A percentile compares a stretch with the other conserved stretches of the same genome.
phyloP scores from a whole-genome alignment of 1,140 invertebrate genomes.

The Anadara kagoshimensis region DNA sequence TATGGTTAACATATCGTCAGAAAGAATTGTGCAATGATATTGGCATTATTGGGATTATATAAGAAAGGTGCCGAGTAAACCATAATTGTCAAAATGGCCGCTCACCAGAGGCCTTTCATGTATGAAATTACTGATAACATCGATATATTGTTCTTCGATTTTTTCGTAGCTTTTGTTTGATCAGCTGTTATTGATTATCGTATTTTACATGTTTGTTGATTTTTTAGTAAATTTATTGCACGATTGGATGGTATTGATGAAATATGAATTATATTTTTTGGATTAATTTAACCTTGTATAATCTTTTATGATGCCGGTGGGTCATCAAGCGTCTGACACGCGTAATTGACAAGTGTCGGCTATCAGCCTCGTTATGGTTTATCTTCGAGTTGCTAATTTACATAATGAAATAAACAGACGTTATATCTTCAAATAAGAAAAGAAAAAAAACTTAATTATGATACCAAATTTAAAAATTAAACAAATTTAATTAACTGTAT shows the following conservation, averaged over 20 bases:
- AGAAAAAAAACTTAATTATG: no score
- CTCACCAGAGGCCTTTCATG: no score
- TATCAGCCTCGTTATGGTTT: constrained; percentile 20
- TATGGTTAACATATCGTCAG: no score
- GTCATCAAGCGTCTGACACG: constrained; percentile 21
- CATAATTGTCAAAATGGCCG: no score
- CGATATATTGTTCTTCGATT: neutral
- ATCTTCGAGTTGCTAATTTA: constrained; percentile 16
- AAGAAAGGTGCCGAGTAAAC: no score
- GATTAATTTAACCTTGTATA: neutral
- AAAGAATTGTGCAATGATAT: no score
- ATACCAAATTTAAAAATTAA: no score
- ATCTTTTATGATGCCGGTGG: constrained; percentile 8
- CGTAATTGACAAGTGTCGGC: constrained; percentile 22
- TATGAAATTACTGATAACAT: no score
- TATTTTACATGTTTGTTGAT: neutral
- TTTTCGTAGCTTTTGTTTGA: neutral
- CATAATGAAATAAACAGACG: constrained; percentile 11
- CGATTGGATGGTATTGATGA: neutral
- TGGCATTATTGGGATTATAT: no score
- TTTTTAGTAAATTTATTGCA: neutral
- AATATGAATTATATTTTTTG: neutral
- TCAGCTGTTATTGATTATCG: neutral
- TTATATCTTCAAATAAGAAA: no score
- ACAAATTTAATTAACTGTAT: no score